phyloP scores from a whole-genome alignment of 2,888 invertebrate species.

The Aphodius sticticus region DNA sequence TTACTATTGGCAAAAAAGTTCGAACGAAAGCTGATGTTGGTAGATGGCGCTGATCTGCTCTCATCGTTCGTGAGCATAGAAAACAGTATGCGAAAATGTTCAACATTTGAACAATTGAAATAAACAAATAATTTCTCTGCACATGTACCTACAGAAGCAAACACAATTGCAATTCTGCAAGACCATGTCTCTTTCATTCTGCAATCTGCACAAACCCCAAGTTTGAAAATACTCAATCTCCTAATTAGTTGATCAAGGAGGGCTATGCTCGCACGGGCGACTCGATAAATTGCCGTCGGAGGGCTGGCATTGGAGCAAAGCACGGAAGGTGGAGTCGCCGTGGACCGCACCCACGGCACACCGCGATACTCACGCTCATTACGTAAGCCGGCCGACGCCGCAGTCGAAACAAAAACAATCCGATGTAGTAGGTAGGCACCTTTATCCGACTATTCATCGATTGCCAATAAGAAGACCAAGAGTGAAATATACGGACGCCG shows the following conservation, averaged over 20 bases:
- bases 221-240: background rate
- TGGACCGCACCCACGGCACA: background rate
- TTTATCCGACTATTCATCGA: background rate
- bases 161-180: too few species aligned
- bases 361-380: background rate
- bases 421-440: background rate
- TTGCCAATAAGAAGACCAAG: background rate
- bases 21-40: too few species aligned
- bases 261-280: background rate
- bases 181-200: too few species aligned
- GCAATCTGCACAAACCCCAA: too few species aligned
- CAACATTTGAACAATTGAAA: too few species aligned
- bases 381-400: background rate
- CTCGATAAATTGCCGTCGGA: background rate
- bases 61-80: too few species aligned
- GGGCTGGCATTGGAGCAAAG: background rate
- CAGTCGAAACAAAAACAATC: background rate
- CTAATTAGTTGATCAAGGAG: background rate
- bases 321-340: background rate
- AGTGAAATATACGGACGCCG: background rate
- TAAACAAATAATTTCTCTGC: too few species aligned
- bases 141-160: too few species aligned
- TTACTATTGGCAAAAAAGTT: too few species aligned
- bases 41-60: too few species aligned
- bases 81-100: too few species aligned